Conservation (phyloP, 2,888 invertebrate genomes). For the Drosophila sordidula region DNA sequence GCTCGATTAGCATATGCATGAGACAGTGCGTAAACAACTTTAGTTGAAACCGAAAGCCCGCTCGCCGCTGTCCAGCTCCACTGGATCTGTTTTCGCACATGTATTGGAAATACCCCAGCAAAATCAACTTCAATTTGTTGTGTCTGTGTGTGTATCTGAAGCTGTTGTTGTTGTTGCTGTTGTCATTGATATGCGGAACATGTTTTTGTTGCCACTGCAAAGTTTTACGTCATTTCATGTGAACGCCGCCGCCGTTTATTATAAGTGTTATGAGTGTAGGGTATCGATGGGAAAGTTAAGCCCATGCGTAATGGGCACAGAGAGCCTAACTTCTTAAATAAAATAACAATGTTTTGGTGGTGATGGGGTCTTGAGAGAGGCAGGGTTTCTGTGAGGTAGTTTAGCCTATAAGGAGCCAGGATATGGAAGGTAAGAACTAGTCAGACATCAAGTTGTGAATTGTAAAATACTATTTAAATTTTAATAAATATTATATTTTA, state of each 20-base stretch:
- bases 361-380: no score
- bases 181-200: slow-evolving; percentile 78
- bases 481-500: no score
- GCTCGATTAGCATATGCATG: slow-evolving; percentile 25
- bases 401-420: no score
- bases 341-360: no score
- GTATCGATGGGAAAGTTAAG: slow-evolving; percentile 21
- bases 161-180: slow-evolving; percentile 35
- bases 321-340: no score
- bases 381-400: no score
- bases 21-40: slow-evolving; percentile 45
- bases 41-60: slow-evolving; percentile 49
- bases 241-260: slow-evolving; percentile 38
- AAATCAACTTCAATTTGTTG: slow-evolving; percentile 54
- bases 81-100: slow-evolving; percentile 38
- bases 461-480: no score
- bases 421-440: no score
- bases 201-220: slow-evolving; percentile 70
- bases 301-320: background rate
- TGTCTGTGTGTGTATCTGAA: slow-evolving; percentile 10
- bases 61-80: slow-evolving; percentile 9
- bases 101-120: slow-evolving; percentile 53
- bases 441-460: no score
- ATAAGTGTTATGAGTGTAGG: slow-evolving; percentile 53
- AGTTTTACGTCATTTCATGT: slow-evolving; percentile 68